A percentile compares a stretch with the other conserved stretches of the same genome.
These are phyloP conservation scores for Sylvicapra grimmia DNA, from an alignment of 2,113 vertebrate genomes.

Conservation along the genomic window DNA sequence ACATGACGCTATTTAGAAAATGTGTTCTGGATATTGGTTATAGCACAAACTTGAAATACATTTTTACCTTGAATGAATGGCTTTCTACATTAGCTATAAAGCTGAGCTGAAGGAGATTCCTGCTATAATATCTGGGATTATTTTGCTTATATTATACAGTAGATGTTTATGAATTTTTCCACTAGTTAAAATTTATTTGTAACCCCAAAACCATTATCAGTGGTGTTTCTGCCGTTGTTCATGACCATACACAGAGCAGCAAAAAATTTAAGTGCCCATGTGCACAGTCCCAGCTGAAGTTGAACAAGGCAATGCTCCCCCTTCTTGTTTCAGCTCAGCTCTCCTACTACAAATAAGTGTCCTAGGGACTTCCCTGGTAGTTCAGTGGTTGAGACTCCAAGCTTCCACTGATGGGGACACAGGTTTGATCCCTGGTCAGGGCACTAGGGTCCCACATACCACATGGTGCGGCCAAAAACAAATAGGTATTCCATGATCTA, in stretches of 20 bases:
- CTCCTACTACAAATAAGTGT: neutral
- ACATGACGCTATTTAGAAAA: neutral
- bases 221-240: neutral
- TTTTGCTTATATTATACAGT: neutral
- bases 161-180: neutral
- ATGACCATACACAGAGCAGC: neutral
- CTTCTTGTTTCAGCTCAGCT: neutral
- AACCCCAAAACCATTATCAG: neutral
- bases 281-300: neutral
- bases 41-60: neutral
- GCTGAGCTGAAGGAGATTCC: neutral
- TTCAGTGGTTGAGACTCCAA: neutral
- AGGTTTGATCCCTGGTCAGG: neutral
- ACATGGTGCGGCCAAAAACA: neutral
- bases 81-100: neutral
- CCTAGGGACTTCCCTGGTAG: neutral
- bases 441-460: neutral
- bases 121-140: neutral
- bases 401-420: neutral
- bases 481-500: neutral
- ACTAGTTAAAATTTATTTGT: neutral
- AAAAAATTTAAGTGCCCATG: accelerated
- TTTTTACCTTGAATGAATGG: neutral
- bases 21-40: neutral
- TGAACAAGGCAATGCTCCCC: neutral